Base-by-base conservation (phyloP, 1,140 invertebrate species). In the Mercenaria mercenaria region DNA sequence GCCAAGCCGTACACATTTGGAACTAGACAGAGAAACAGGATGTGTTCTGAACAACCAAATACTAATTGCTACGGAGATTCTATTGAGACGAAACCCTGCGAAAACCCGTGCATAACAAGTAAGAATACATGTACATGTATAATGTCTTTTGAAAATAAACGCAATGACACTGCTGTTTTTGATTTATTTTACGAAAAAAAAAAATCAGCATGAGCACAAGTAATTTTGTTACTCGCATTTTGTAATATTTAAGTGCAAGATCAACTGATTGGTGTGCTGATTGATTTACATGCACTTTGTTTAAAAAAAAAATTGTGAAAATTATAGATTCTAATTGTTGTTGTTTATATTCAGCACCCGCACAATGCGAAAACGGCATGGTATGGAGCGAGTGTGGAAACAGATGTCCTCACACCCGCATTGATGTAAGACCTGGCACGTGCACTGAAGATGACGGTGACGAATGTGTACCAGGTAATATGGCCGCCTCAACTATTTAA, bases 341-440 rank as follows among this genome's bases (percentile, higher is more conserved):
- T n/a, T n/a, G n/a, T n/a, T n/a, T n/a, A n/a, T n/a, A n/a, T n/a
- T n/a, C n/a, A 81, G 84, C 72, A 0, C 84, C 84, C 3, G 11
- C 34, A 4, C 26, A 20, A n/a, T 91, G 90, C 67, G 52, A 56
- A 1, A 34, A 69, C 11, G 85, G 85, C 41, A 74, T 81, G 56
- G 86, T 91, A 6, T 91, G 90, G 90, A 80, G 74, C 3, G 72
- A 83, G 18, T 91, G 90, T 79, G 80, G 69, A 15, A 88, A 88
- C 59, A 79, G 84, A 20, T 91, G 90, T 52, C 90, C 90, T 20
- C 76, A 77, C 43, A 91, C 90, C 1, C 88, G 90, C 72, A 64
- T 91, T 18, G 85, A 91, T 29, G 18, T 84, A 29, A 41, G 85
- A 67, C 43, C 64, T 4, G 85, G 61, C 18, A 74, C 64, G 1